These are phyloP conservation scores for Pachycephus smyrnensis DNA, from an alignment of 2,888 invertebrate genomes.

Conservation along the genomic window DNA sequence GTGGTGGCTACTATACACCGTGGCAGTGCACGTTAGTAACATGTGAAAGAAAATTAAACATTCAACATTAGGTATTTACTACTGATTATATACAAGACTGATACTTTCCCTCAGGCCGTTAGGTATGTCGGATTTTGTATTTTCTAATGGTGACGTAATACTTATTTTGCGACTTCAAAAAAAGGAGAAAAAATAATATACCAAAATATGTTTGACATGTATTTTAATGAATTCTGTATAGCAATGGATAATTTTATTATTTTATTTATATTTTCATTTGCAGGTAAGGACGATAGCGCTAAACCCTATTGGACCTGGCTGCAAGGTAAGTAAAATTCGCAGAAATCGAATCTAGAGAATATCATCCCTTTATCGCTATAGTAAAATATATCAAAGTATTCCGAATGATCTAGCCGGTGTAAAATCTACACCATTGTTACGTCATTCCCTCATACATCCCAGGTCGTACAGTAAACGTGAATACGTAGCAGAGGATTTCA, in stretches of 20 bases:
- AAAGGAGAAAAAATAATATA: not conserved
- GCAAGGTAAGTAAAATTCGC: slow-evolving; percentile 60
- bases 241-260: not conserved
- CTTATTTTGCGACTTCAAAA: too few relatives aligned
- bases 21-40: slow-evolving; percentile 40
- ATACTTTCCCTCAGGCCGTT: not conserved
- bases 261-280: slow-evolving; percentile 41
- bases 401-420: not conserved
- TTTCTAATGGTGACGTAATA: too few relatives aligned
- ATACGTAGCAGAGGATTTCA: not conserved
- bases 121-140: too few relatives aligned
- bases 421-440: not conserved
- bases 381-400: not conserved
- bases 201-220: not conserved
- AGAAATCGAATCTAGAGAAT: not conserved
- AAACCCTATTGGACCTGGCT: slow-evolving; percentile 65
- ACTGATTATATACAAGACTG: slow-evolving; percentile 30
- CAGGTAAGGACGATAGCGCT: slow-evolving; percentile 67
- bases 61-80: slow-evolving; percentile 47
- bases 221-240: not conserved
- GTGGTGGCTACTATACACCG: slow-evolving; percentile 27
- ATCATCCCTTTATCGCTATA: not conserved
- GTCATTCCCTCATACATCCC: not conserved
- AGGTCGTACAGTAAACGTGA: not conserved
- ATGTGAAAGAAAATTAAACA: slow-evolving; percentile 50